Evolutionary conservation across 2,113 vertebrate species (phyloP), one percentile per base, ranked within the genome.

Genomic region (Cebus imitator): DNA sequence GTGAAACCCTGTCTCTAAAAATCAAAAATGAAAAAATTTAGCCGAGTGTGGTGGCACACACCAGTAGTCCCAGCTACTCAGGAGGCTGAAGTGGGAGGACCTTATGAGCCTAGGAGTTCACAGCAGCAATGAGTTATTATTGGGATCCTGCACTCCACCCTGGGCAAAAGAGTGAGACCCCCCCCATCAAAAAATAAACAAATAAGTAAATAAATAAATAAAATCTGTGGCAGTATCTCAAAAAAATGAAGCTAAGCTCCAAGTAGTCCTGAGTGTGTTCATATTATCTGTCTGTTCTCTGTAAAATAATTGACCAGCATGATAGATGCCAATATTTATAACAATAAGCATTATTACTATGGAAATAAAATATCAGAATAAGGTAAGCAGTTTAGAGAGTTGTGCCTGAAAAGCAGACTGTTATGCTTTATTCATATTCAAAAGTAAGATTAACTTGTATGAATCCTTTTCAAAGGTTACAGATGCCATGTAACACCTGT

Each of bases 221-320:
- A 35, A 35, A 32, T 68, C 66, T n/a, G 32, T 68, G 32, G 30
- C 66, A 68, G 66, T 18, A 68, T 68, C 66, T 68, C 66, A 68
- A 37, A 97, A 97, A 48, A 83, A 79, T 23, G 58, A 82, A 94
- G 66, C 70, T 92, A 78, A 93, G 84, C n/a, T 95, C 11, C 32
- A 81, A 50, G 27, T 90, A 66, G 13, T 72, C 16, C 21, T 68
- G 52, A 68, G 4, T 64, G 43, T 73, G 35, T 94, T 87, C 11
- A 6, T 85, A 11, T 80, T 66, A 45, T 50, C 84, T 68, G 11
- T 81, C 72, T 50, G 11, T 55, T 89, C 70, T 80, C 70, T 95
- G 6, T 61, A 96, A 95, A 85, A 43, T 61, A 93, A 75, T 90
- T 87, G 78, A 78, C 64, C 45, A 96, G 52, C 50, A 61, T 55